phyloP scores from a whole-genome alignment of 2,888 invertebrate genomes.

The Ornithoptera priamus region DNA sequence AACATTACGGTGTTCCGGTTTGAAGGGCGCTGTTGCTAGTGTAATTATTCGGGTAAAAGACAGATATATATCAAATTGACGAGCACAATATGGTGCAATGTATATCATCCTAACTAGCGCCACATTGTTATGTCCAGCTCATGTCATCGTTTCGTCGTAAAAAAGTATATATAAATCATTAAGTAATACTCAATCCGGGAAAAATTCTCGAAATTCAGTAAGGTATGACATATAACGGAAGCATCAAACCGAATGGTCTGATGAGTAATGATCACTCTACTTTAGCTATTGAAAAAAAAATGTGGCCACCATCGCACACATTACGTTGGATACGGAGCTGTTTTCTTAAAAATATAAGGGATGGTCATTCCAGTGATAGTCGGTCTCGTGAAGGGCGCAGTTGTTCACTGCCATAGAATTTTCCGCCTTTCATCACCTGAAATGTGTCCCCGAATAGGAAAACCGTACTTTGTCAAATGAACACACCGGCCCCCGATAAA shows the following conservation, averaged over 20 bases:
- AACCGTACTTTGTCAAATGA: constrained; percentile 3
- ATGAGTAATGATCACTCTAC: not conserved
- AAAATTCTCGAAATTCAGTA: not conserved
- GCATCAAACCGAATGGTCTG: not conserved
- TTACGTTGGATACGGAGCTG: not conserved
- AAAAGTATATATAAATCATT: not conserved
- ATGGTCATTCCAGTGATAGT: not conserved
- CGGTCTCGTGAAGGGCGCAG: not conserved
- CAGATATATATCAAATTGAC: no score
- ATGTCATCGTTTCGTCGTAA: not conserved
- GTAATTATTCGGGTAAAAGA: no score
- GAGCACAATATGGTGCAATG: no score
- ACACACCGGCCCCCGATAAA: not conserved
- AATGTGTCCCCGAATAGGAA: not conserved
- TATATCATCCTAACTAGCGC: no score
- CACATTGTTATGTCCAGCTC: no score
- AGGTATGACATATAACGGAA: not conserved
- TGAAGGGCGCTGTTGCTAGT: no score
- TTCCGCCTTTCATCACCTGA: constrained; percentile 1
- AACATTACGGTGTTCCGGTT: no score
- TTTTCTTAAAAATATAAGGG: not conserved
- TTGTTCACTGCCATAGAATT: not conserved
- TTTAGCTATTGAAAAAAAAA: not conserved
- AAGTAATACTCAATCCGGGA: not conserved
- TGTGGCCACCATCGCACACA: not conserved